phyloP scores from a whole-genome alignment of 2,113 vertebrate genomes.

The Crypturellus undulatus region DNA sequence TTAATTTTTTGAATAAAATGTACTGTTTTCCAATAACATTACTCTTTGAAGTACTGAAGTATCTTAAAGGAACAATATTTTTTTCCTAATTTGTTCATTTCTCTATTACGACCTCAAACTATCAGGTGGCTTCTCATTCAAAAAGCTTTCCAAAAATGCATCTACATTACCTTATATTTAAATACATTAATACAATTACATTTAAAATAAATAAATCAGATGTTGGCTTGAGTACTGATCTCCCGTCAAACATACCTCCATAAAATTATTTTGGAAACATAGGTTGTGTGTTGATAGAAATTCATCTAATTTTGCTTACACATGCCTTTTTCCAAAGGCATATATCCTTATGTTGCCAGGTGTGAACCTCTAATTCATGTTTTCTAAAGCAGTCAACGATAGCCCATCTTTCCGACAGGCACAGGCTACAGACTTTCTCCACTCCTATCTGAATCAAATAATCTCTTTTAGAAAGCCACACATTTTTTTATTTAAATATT shows the following conservation, averaged over 20 bases:
- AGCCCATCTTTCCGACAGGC: background rate
- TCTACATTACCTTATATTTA: background rate
- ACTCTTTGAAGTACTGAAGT: constrained; percentile 9
- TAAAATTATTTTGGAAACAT: background rate
- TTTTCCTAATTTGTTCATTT: background rate
- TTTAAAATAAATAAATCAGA: background rate
- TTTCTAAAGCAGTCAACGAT: background rate
- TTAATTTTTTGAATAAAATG: constrained; percentile 7
- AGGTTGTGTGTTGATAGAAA: background rate
- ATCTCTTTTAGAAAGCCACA: background rate
- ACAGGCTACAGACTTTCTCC: background rate
- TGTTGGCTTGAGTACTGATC: background rate
- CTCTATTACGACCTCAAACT: background rate
- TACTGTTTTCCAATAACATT: constrained; percentile 5
- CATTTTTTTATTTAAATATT: background rate
- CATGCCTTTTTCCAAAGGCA: background rate
- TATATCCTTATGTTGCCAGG: background rate
- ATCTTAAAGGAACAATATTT: background rate
- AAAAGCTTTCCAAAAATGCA: background rate
- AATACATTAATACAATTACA: too few species aligned
- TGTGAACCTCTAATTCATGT: background rate
- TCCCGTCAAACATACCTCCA: background rate
- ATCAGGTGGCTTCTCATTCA: background rate
- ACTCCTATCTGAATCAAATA: background rate
- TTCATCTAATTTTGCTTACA: background rate